Evolutionary conservation across 2,797 vertebrate species (phyloP).

Genomic region (Tragelaphus eurycerus): DNA sequence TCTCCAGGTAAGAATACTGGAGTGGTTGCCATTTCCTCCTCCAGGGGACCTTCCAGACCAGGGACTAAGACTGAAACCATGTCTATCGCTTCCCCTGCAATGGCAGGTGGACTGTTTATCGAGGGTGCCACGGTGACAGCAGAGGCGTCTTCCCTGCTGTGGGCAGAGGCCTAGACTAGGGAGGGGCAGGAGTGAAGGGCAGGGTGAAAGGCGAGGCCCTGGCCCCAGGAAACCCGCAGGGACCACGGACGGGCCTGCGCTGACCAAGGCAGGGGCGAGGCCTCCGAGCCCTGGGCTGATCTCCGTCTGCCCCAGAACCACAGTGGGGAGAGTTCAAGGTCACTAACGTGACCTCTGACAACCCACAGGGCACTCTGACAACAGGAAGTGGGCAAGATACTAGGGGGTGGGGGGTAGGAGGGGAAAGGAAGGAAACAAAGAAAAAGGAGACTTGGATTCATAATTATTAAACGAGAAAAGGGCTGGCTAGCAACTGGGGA

Average conservation of each 20-base stretch:
- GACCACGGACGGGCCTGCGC: neutral
- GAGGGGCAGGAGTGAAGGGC: neutral
- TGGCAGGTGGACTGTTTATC: rapidly evolving
- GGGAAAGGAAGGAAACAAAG: neutral
- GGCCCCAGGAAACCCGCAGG: neutral
- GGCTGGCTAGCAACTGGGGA: neutral
- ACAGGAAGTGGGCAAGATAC: neutral
- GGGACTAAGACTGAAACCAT: neutral
- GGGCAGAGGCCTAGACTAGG: neutral
- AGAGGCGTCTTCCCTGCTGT: neutral
- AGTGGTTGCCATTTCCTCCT: neutral
- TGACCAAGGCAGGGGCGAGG: neutral
- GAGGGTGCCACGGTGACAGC: neutral
- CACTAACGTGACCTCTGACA: neutral
- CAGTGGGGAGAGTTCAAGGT: neutral
- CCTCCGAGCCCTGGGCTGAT: neutral
- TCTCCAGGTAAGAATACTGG: neutral
- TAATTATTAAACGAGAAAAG: neutral
- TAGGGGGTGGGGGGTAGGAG: neutral
- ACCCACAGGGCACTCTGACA: neutral
- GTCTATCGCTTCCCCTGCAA: neutral
- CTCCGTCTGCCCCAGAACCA: neutral
- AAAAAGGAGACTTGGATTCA: neutral
- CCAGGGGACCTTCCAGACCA: neutral
- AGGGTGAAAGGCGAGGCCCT: neutral